Percentiles rank a stretch among this genome's conserved stretches.
These are phyloP conservation scores for Varroa destructor DNA, from an alignment of 1,140 invertebrate species.

Conservation along the genomic window DNA sequence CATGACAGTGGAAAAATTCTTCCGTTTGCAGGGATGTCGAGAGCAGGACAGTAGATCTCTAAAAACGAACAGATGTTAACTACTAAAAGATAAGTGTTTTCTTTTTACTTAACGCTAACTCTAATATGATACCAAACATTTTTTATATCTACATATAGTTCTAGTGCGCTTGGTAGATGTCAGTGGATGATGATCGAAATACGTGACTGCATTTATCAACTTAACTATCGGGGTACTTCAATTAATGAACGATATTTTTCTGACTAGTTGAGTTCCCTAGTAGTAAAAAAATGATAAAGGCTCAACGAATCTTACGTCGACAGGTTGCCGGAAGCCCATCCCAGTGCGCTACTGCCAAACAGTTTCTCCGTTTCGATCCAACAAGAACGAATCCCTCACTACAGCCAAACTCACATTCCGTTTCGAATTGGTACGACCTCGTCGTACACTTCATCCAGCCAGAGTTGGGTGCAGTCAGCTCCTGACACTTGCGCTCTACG, in stretches of 20 bases:
- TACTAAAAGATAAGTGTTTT: no score
- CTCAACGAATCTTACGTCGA: slow-evolving; percentile 45
- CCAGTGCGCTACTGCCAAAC: slow-evolving; percentile 55
- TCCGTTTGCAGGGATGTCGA: slow-evolving; percentile 44
- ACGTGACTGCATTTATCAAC: no score
- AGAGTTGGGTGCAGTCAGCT: slow-evolving; percentile 45
- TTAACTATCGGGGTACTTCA: no score
- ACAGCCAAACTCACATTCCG: slow-evolving; percentile 53
- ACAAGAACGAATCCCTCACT: slow-evolving; percentile 51
- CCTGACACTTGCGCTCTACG: slow-evolving; percentile 51
- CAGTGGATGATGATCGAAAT: no score
- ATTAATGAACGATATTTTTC: neutral
- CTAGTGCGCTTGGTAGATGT: no score
- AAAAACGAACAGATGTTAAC: slow-evolving; percentile 30
- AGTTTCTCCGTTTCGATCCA: slow-evolving; percentile 52
- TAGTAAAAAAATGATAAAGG: no score
- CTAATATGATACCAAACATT: no score
- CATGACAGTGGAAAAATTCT: slow-evolving; percentile 44
- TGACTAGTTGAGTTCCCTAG: neutral
- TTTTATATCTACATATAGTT: no score
- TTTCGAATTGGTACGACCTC: slow-evolving; percentile 49
- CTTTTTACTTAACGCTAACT: no score
- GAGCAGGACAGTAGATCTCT: slow-evolving; percentile 48
- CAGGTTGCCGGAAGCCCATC: slow-evolving; percentile 53
- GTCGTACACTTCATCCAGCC: slow-evolving; percentile 50